Base-by-base conservation (phyloP, 2,888 invertebrate genomes). In the Syrista parreyssii region DNA sequence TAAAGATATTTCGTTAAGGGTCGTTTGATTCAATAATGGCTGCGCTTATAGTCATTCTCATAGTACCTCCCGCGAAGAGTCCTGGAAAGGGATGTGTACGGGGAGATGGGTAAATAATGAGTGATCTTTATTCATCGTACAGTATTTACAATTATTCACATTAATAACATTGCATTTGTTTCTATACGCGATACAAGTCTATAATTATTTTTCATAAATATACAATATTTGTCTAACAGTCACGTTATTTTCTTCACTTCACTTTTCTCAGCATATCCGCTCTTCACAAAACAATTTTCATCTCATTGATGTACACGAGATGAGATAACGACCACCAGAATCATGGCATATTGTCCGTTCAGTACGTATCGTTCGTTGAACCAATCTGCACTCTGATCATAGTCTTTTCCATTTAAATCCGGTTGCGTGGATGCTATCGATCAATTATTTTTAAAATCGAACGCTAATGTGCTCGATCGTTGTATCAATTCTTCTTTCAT, bases 1-100 rank as follows among this genome's bases (percentile, higher is more conserved):
- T 85, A 88, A 88, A 89, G 86, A 88, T 86, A 85, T 81, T 83
- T 30, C 71, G 71, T 71, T 71, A 71, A 71, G 33, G 33, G 31
- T 32, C 32, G 71, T 71, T 71, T 71, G 12, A 71, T 55, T 55
- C 6, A 23, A 55, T 6, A 55, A 55, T 55, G 40, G 40, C 40
- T 55, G 40, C 23, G 23, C 40, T 23, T 23, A 55, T 55, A 55
- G 40, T 55, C 40, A 55, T 55, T 55, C 15, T 55, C 40, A 55
- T 55, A 55, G 40, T 55, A 55, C 23, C 40, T 55, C 84, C 85
- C 82, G 76, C 83, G 85, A 82, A 68, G 83, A 78, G 82, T 74
- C 83, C 81, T 80, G 73, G 23, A 55, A 55, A 55, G 40, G 23
- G 40, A 55, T 6, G 11, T 73, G 4, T 33, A 31, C 6, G 11